Evolutionary conservation across 1,140 invertebrate species (phyloP).

Genomic region (Colletes latitarsis): DNA sequence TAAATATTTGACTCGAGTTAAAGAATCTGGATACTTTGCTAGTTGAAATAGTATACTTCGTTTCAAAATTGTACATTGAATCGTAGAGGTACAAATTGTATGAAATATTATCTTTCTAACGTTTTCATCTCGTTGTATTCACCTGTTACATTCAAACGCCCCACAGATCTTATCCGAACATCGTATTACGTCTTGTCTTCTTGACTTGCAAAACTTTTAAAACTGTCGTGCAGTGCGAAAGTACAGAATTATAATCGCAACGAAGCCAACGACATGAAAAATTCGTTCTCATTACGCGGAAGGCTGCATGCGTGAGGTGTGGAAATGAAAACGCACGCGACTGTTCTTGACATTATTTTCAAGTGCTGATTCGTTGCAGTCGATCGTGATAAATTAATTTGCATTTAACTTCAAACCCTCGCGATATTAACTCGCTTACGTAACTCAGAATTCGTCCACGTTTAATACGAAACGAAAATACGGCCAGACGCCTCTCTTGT

Average conservation of each 20-base stretch:
- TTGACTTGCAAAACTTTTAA: neutral
- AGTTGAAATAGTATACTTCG: too few species aligned
- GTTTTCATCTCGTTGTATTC: neutral
- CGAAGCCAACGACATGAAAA: neutral
- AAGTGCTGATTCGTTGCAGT: too few species aligned
- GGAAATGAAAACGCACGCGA: neutral
- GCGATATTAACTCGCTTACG: neutral
- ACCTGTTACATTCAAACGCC: constrained; percentile 4
- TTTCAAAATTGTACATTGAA: neutral
- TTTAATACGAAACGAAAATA: neutral
- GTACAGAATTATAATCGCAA: neutral
- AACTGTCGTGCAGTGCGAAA: neutral
- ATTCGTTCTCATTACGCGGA: neutral
- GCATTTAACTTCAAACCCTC: neutral
- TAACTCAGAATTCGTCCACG: neutral
- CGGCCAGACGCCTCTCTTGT: too few species aligned
- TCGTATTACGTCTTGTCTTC: neutral
- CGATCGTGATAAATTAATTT: neutral
- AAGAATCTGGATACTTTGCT: too few species aligned
- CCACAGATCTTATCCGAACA: neutral
- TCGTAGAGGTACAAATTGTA: neutral
- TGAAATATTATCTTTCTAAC: neutral
- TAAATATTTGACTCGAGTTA: too few species aligned
- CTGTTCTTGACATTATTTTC: neutral
- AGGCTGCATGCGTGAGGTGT: too few species aligned